Base-by-base conservation (phyloP, 2,888 invertebrate genomes). In the Agonopterix alstromeriana region DNA sequence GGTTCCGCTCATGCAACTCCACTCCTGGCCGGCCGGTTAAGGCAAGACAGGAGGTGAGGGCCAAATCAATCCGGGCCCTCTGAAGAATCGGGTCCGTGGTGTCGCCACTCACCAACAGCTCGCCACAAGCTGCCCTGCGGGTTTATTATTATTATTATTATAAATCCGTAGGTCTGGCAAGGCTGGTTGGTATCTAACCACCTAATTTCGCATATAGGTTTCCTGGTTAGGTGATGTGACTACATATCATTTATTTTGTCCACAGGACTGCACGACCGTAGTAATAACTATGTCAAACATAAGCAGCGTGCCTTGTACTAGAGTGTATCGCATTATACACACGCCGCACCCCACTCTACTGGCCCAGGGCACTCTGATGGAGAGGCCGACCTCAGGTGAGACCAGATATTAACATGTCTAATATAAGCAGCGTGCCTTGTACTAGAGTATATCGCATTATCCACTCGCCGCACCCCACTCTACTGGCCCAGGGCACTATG, bases 281-380 rank as follows among this genome's bases (percentile, higher is more conserved):
- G 94, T 97, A 46, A 94, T 95, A 51, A 94, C 96, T 1, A 94
- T 94, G 60, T 96, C 95, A 53, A 96, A 94, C 70, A 95, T 96
- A 54, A 93, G 93, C 73, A 93, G 93, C 46, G 90, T 94, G 48
- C 96, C 97, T 0, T 92, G 93, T 17, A 95, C 96, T 61, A 92
- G 94, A 65, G 94, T 96, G 47, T 94, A 93, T 74, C 90, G 93
- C 61, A 84, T 95, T 54, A 81, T 89, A 7, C 93, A 94, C 95
- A 94, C 48, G 94, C 97, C 97, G 73, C 89, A 95, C 41, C 96
- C 97, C 8, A 93, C 94, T 38, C 96, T 98, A 77, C 51, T 56
- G 5, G 58, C 66, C 61, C 95, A 95, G 82, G 96, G 96, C 57
- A 77, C 77, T 8, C 72, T 86, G 35, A 73, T 78, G 53, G 82